These are phyloP conservation scores for Cancer borealis DNA, from an alignment of 2,888 invertebrate species.

Conservation along the genomic window DNA sequence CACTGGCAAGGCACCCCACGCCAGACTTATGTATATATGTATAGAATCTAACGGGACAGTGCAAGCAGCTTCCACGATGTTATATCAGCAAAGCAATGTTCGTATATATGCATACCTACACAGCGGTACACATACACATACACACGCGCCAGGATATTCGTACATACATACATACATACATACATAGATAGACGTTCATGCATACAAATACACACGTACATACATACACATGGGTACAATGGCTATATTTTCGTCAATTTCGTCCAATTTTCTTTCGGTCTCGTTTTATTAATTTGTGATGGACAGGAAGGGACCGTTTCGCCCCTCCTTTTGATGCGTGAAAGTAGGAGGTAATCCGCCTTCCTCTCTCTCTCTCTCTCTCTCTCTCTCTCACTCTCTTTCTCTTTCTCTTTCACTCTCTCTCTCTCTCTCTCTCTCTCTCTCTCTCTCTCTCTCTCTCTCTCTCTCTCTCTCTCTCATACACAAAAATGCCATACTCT, in stretches of 20 bases:
- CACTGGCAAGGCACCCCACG: neutral
- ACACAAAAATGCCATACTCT: neutral
- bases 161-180: neutral
- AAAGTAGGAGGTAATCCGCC: constrained; percentile 23
- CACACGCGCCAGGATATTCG: neutral
- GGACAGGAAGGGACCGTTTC: neutral
- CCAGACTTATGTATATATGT: constrained; percentile 27
- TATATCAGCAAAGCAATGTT: neutral
- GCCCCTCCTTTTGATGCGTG: constrained; percentile 16
- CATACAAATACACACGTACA: neutral
- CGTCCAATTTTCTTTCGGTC: neutral
- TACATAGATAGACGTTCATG: neutral
- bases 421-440: constrained; percentile 46
- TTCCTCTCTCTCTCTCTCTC: neutral
- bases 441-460: constrained; percentile 52
- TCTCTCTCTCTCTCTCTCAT: constrained; percentile 48
- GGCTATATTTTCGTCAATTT: neutral
- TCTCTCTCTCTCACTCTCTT: constrained; percentile 33
- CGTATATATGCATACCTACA: constrained; percentile 6
- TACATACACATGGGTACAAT: neutral
- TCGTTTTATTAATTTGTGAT: constrained; percentile 21
- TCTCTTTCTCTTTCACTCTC: constrained; percentile 52
- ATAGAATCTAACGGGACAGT: constrained; percentile 13
- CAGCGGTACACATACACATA: neutral
- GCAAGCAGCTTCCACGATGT: neutral